These are phyloP conservation scores for Microctonus aethiopoides DNA, from an alignment of 2,888 invertebrate species.

Conservation along the genomic window DNA sequence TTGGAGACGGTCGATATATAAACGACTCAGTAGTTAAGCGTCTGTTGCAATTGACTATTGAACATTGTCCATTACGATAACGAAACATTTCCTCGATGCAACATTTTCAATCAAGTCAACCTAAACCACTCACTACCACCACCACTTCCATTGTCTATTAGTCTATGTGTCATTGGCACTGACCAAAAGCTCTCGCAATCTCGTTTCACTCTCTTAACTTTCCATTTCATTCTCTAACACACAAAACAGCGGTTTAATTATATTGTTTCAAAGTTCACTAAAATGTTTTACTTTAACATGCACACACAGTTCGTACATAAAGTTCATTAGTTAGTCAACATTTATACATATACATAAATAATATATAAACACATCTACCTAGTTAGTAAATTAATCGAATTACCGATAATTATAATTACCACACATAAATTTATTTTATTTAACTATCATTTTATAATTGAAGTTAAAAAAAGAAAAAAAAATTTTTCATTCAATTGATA, in stretches of 20 bases:
- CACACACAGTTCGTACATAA: not conserved
- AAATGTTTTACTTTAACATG: too few relatives aligned
- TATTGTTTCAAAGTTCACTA: too few relatives aligned
- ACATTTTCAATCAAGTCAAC: slow-evolving; percentile 22
- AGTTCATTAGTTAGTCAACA: not conserved
- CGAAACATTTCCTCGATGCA: not conserved
- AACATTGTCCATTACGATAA: not conserved
- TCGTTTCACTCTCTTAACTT: not conserved
- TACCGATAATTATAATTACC: not conserved
- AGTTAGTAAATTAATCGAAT: too few relatives aligned
- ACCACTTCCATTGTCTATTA: not conserved
- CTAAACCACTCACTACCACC: too few relatives aligned
- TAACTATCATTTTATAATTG: not conserved
- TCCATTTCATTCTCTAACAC: not conserved
- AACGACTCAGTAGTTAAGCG: not conserved
- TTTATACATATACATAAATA: not conserved
- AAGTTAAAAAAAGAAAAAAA: too few relatives aligned
- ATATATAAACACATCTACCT: too few relatives aligned
- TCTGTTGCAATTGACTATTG: slow-evolving; percentile 19
- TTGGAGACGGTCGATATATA: not conserved
- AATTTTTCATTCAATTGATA: not conserved
- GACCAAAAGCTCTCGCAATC: not conserved
- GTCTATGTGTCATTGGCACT: not conserved
- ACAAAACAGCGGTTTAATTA: not conserved
- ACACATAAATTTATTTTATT: not conserved